These are phyloP conservation scores for Chlamydotis undulata DNA, from an alignment of 2,113 vertebrate species.

Conservation along the genomic window DNA sequence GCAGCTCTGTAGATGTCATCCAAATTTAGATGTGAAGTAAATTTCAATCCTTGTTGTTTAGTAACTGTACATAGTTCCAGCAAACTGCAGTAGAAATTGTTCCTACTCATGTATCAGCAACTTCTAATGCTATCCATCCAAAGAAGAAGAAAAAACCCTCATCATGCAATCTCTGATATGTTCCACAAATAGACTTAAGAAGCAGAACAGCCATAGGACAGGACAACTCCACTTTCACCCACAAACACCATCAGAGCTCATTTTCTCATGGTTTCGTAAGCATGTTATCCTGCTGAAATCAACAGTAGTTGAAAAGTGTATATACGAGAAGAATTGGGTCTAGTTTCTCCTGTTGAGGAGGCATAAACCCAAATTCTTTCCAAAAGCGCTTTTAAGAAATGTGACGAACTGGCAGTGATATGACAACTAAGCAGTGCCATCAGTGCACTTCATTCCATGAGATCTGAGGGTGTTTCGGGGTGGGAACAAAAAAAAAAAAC, in stretches of 20 bases:
- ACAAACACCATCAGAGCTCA: not conserved
- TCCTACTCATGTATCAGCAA: not conserved
- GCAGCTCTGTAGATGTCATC: not conserved
- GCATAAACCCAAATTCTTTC: not conserved
- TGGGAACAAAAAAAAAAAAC: too few relatives aligned
- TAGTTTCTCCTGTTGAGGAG: not conserved
- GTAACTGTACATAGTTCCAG: not conserved
- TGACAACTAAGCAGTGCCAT: not conserved
- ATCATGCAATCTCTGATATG: not conserved
- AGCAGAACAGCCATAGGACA: not conserved
- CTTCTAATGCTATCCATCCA: not conserved
- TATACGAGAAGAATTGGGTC: not conserved
- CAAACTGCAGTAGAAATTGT: not conserved
- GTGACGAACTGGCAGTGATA: not conserved
- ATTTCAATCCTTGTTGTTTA: not conserved
- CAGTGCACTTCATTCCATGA: not conserved
- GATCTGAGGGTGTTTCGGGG: not conserved
- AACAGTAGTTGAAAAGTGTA: not conserved
- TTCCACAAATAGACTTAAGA: not conserved
- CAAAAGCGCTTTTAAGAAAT: not conserved
- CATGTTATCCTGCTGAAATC: not conserved
- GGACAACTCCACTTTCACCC: not conserved
- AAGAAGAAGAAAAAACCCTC: not conserved
- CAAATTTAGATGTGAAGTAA: not conserved
- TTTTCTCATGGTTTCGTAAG: not conserved